These are phyloP conservation scores for Lepus timidus DNA, from an alignment of 2,113 vertebrate species.

Conservation along the genomic window DNA sequence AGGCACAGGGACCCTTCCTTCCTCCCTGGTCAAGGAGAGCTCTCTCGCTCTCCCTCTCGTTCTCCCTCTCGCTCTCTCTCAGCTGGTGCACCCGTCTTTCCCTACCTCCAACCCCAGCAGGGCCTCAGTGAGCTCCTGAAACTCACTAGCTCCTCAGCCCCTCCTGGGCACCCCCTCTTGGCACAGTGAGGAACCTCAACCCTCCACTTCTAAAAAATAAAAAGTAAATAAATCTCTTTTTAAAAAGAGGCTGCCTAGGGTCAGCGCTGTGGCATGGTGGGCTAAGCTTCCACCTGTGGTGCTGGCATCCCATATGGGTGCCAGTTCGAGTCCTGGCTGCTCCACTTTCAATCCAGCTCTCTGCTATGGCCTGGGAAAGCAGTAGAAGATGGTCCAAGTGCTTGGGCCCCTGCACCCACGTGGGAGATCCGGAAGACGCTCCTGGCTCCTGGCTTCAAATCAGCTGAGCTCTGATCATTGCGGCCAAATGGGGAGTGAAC, in stretches of 20 bases:
- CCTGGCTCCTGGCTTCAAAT: no score
- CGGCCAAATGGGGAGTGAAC: no score
- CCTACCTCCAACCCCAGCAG: neutral
- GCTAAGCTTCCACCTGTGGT: no score
- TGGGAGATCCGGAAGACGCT: no score
- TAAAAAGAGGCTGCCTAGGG: neutral
- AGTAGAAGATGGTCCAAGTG: no score
- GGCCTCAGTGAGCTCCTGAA: neutral
- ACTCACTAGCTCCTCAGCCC: neutral
- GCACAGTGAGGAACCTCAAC: neutral
- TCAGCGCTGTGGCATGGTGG: no score
- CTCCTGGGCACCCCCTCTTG: rapidly evolving
- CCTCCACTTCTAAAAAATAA: neutral
- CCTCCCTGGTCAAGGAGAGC: neutral
- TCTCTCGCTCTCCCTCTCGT: neutral
- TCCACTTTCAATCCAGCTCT: no score
- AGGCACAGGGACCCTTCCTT: neutral
- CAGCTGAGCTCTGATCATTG: no score
- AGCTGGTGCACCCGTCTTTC: neutral
- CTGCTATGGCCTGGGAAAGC: no score
- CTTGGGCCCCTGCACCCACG: no score
- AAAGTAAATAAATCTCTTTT: neutral
- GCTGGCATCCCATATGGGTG: no score
- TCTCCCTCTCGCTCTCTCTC: neutral
- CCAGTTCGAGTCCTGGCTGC: no score